Conservation (phyloP, 1,140 invertebrate species). For the Heterodera schachtii region DNA sequence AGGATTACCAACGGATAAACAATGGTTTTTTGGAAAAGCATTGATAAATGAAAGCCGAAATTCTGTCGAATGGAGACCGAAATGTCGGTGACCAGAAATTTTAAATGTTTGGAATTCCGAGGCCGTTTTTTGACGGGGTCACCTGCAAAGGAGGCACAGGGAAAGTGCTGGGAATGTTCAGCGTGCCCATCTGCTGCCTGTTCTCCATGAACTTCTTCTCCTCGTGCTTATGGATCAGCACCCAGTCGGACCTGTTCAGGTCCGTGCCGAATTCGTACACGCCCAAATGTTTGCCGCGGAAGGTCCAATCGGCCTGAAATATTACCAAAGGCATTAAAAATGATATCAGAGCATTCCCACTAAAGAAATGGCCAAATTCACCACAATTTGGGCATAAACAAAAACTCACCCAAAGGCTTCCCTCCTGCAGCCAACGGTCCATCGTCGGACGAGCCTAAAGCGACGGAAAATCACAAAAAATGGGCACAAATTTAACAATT, state of each 20-base stretch:
- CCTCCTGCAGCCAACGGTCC: slow-evolving; percentile 62
- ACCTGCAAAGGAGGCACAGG: slow-evolving; percentile 63
- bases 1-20: slow-evolving; percentile 16
- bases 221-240: slow-evolving; percentile 62
- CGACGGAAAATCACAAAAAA: neutral
- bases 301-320: slow-evolving; percentile 58
- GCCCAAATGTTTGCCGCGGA: slow-evolving; percentile 57
- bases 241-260: slow-evolving; percentile 63
- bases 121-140: too few relatives aligned
- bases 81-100: too few relatives aligned
- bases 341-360: neutral
- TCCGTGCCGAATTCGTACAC: slow-evolving; percentile 61
- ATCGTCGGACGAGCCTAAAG: slow-evolving; percentile 60
- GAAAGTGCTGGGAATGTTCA: slow-evolving; percentile 54
- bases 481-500: too few relatives aligned
- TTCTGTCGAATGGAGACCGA: neutral
- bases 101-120: too few relatives aligned
- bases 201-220: slow-evolving; percentile 50
- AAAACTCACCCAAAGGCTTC: slow-evolving; percentile 42
- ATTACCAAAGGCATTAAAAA: neutral
- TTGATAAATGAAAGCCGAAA: too few relatives aligned
- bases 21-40: neutral
- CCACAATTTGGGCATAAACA: too few relatives aligned
- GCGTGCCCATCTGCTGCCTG: slow-evolving; percentile 40
- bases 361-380: too few relatives aligned